Evolutionary conservation across 1,140 invertebrate genomes (phyloP), one percentile per base, ranked within the genome.

Genomic region (Philopotamus ludificatus): DNA sequence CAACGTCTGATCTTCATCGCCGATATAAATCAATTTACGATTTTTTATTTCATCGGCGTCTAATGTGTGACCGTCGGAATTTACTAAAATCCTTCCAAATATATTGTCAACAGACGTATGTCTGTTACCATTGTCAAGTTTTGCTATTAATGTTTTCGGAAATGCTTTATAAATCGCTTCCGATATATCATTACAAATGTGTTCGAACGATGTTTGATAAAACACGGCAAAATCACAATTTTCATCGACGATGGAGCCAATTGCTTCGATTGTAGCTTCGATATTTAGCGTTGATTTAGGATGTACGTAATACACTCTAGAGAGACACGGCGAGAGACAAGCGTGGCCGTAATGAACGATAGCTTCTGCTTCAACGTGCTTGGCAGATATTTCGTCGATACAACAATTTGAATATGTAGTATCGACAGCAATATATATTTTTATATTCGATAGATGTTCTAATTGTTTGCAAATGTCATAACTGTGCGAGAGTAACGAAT

Each of bases 301-400:
- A 60, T 89, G 83, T 20, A 92, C 81, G 72, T 89, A 90, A 42
- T 89, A 83, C 2, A 90, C 87, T 0, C 91, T 89, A 47, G 96
- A 74, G 25, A 81, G 80, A 0, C 85, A 84, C 9, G 87, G 87
- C 57, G 89, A 90, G 28, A 96, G 85, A 77, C 95, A 98, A 2
- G 88, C 85, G 71, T 88, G 87, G 1, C 95, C 95, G 83, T 93
- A 98, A 78, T 98, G 95, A 68, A 98, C 87, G 8, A 97, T 80
- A 51, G 87, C 86, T 80, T 97, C 90, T 0, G 88, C 88, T 55
- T 85, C 76, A n/a, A 89, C 84, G 79, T 97, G 95, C 74, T 91
- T 86, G 3, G 93, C 92, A 41, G 93, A 89, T 28, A 95, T 86
- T 78, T 94, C 92, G 80, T 98, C 95, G 3, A 95, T 25, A 25